Evolutionary conservation across 2,113 vertebrate genomes (phyloP).

Genomic region (Syrrhaptes paradoxus): DNA sequence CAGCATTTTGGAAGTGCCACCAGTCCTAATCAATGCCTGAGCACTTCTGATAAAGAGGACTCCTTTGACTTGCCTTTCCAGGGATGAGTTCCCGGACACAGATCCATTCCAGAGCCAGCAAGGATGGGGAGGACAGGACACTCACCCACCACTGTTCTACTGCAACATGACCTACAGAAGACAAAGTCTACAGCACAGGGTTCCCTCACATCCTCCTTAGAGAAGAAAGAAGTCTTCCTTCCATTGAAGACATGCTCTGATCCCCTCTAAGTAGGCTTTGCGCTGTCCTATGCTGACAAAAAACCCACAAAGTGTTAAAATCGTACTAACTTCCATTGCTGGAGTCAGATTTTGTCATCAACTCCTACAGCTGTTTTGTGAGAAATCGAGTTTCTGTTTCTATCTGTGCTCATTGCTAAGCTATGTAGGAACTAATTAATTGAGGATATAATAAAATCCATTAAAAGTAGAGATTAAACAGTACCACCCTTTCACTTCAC

Average conservation of each 20-base stretch:
- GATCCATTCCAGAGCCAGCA: neutral
- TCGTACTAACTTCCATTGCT: neutral
- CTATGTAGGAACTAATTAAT: neutral
- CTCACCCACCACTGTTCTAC: neutral
- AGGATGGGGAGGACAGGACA: neutral
- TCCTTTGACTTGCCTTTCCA: neutral
- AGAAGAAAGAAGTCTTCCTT: neutral
- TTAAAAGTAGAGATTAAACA: neutral
- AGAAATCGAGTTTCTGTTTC: neutral
- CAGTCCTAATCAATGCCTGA: neutral
- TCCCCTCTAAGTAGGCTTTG: neutral
- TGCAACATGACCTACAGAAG: neutral
- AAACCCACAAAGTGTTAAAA: neutral
- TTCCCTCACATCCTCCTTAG: neutral
- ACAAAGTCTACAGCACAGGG: neutral
- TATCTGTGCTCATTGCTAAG: neutral
- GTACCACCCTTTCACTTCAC: neutral
- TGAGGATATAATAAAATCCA: neutral
- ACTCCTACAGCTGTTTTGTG: neutral
- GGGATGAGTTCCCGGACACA: neutral
- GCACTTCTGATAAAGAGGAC: neutral
- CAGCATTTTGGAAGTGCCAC: neutral
- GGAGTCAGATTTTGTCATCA: neutral
- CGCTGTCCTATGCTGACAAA: accelerated
- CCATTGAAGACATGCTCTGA: neutral